phyloP scores from a whole-genome alignment of 2,888 invertebrate species.

The Desoria tigrina region DNA sequence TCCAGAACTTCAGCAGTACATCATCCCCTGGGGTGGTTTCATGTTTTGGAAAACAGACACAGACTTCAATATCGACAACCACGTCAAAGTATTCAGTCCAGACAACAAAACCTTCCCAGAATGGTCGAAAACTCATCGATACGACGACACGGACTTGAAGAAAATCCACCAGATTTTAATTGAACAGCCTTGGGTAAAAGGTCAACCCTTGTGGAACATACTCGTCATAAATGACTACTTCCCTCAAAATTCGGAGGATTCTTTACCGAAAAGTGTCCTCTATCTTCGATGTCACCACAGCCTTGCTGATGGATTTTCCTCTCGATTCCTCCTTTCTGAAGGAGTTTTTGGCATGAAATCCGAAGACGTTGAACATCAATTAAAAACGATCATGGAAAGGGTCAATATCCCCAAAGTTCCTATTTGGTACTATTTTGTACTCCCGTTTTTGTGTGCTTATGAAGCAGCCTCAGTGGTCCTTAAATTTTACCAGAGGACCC shows the following conservation, averaged over 20 bases:
- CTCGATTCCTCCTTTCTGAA: neutral
- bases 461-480: neutral
- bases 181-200: neutral
- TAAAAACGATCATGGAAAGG: neutral
- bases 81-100: neutral
- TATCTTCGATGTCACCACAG: neutral
- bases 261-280: neutral
- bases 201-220: neutral
- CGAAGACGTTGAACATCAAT: neutral
- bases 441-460: neutral
- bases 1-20: conserved; percentile 3
- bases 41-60: neutral
- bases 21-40: neutral
- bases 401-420: neutral
- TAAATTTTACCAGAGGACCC: neutral
- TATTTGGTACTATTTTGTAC: neutral
- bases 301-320: neutral
- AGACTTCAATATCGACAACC: neutral
- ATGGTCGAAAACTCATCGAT: too few relatives aligned
- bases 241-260: neutral
- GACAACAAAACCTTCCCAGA: too few relatives aligned
- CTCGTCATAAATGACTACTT: neutral
- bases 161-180: neutral
- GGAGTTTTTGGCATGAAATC: too few relatives aligned
- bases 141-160: neutral